Base-by-base conservation (phyloP, 2,888 invertebrate species). In the Aricia artaxerxes region DNA sequence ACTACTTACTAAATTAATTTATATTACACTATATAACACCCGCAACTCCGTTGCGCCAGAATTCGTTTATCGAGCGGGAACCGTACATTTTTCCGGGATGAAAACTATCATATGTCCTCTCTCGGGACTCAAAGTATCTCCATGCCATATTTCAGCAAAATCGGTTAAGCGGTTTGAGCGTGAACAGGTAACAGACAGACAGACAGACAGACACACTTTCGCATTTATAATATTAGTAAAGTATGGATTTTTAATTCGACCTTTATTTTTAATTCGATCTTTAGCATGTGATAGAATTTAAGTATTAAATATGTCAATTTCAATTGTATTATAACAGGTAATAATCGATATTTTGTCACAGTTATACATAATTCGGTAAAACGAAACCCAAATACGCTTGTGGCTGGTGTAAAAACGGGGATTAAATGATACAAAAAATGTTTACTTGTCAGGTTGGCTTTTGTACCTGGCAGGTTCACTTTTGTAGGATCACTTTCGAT, bases 401-500 rank as follows among this genome's bases (percentile, higher is more conserved):
- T 24, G 35, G 35, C 16, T 35, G 35, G n/a, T 44, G 24, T 73
- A 11, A 44, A 73, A 73, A 44, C 1, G 7, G 73, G 44, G 44
- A 44, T 44, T 73, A 57, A 57, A 76, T 53, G 16, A 57, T 35
- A 76, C 35, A 76, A 76, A 76, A 76, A 76, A 57, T 35, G 53
- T 57, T 75, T 57, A 35, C 31, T 31, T 57, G 49, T 4, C 76
- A 76, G 57, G 76, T 76, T 79, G 60, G 60, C 77, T 60, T 82
- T 82, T 82, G 78, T 83, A 82, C 77, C 75, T 83, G 60, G 79
- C 88, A 88, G 86, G 87, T 88, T 87, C 82, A 81, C 85, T 86
- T 88, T 89, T 89, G 85, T 90, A 84, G 86, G 87, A 85, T 83
- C 85, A 84, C 85, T 85, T 82, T 86, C 85, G 85, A 76, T 57